These are phyloP conservation scores for Copidosoma floridanum DNA, from an alignment of 1,140 invertebrate species.

Conservation along the genomic window DNA sequence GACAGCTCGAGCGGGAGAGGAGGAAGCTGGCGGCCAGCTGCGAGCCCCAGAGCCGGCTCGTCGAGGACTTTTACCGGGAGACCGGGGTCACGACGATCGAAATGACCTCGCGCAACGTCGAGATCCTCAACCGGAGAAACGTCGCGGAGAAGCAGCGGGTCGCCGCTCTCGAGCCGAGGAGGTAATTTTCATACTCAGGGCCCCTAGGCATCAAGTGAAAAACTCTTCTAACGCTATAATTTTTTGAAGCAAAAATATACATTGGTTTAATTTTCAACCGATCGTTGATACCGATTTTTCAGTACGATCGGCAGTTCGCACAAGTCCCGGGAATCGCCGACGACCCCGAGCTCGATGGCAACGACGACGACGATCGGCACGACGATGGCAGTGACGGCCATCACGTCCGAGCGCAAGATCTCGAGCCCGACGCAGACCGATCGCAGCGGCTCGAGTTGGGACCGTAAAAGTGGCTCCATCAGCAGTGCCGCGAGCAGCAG, in stretches of 20 bases:
- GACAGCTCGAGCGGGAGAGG: conserved; percentile 46
- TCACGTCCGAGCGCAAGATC: conserved; percentile 37
- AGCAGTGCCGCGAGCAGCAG: conserved; percentile 26
- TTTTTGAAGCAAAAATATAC: too few species aligned
- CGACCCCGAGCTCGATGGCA: conserved; percentile 18
- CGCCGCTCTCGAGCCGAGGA: conserved; percentile 1
- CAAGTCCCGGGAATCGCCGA: conserved; percentile 14
- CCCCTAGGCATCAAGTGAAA: too few species aligned
- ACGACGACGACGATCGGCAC: conserved; percentile 24
- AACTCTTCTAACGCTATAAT: too few species aligned
- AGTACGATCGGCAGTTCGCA: conserved; percentile 1
- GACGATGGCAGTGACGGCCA: conserved; percentile 26
- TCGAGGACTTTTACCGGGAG: conserved; percentile 47
- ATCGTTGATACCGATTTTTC: too few species aligned
- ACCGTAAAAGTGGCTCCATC: conserved; percentile 25
- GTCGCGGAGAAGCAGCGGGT: conserved; percentile 36
- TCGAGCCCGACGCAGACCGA: conserved; percentile 53
- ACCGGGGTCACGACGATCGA: conserved; percentile 51
- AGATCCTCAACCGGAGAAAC: conserved; percentile 50
- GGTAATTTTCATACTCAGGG: too few species aligned
- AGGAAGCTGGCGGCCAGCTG: conserved; percentile 47
- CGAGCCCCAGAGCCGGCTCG: conserved; percentile 35
- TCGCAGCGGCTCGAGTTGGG: conserved; percentile 34
- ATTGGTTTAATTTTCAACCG: too few species aligned
- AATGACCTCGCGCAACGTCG: conserved; percentile 54